Percentiles rank a stretch among this genome's conserved stretches.
These are phyloP conservation scores for Cynaeus angustus DNA, from an alignment of 2,888 invertebrate species.

Conservation along the genomic window DNA sequence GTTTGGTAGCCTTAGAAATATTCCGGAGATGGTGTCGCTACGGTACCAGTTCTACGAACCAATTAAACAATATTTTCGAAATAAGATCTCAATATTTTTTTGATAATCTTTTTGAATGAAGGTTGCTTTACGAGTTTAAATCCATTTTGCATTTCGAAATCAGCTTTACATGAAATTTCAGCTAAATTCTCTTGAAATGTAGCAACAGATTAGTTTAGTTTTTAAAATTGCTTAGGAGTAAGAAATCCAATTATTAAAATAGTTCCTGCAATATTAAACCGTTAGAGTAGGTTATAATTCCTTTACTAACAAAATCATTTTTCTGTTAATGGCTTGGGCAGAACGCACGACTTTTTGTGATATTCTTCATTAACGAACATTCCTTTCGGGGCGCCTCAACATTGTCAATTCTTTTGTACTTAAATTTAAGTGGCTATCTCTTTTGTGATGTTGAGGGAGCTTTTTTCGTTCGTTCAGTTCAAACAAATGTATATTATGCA, in stretches of 20 bases:
- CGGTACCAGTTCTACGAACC: slow-evolving; percentile 89
- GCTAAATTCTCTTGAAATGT: slow-evolving; percentile 43
- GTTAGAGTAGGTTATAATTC: slow-evolving; percentile 42
- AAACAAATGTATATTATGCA: slow-evolving; percentile 42
- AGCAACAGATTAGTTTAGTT: slow-evolving; percentile 45
- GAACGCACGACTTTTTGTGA: slow-evolving; percentile 36
- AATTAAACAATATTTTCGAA: slow-evolving; percentile 83
- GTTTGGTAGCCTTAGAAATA: slow-evolving; percentile 80
- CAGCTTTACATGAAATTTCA: slow-evolving; percentile 38
- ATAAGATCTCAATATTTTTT: slow-evolving; percentile 77
- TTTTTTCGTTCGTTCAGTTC: slow-evolving; percentile 7
- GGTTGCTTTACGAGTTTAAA: slow-evolving; percentile 12
- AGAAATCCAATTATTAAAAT: slow-evolving; percentile 44
- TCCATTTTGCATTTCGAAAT: slow-evolving; percentile 41
- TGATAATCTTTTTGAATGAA: slow-evolving; percentile 70
- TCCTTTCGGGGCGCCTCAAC: slow-evolving; percentile 31
- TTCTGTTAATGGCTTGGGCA: slow-evolving; percentile 43
- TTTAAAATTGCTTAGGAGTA: slow-evolving; percentile 37
- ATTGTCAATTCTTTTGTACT: slow-evolving; percentile 15
- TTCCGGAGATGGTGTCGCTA: slow-evolving; percentile 85
- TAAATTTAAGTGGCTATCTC: slow-evolving; percentile 1
- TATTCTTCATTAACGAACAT: slow-evolving; percentile 37
- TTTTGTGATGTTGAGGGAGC: slow-evolving; percentile 13
- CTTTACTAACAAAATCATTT: slow-evolving; percentile 32
- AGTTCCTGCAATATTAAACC: slow-evolving; percentile 46